Evolutionary conservation across 2,797 vertebrate genomes (phyloP), one percentile per base, ranked within the genome.

Genomic region (Oryzias sinensis): DNA sequence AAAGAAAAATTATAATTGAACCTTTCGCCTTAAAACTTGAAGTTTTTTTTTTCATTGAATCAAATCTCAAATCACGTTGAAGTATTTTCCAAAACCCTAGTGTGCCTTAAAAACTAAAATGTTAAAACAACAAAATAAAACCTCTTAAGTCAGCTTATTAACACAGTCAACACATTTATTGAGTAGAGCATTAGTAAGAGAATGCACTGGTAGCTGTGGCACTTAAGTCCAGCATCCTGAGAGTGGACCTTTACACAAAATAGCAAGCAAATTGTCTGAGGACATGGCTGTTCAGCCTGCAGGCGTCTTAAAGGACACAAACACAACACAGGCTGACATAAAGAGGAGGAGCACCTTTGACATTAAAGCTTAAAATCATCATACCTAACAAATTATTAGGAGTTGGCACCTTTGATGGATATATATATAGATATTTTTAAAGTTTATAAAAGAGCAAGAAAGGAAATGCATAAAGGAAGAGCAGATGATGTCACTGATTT

Each of bases 161-260:
- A 79, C 80, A 89, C 80, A 86, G 71, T 68, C 79, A 85, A 82
- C 76, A 89, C 77, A 71, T 90, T 90, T 89, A 89, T 90, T 89
- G 62, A 85, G 84, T 78, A 81, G 60, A 84, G 77, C 74, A 71
- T 81, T 71, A 68, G 73, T 9, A 33, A 65, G 58, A 86, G 53
- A 82, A 87, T 83, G 79, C 81, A 84, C 74, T 43, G 59, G 57
- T 77, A 71, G 68, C 79, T 85, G 81, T 64, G 69, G 83, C 80
- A 83, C 86, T 85, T 84, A 69, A 79, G 80, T 81, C 84, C 79
- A 65, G 56, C 61, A 80, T 80, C 83, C 84, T 82, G 80, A 84
- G 75, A 71, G 49, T 43, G 78, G 82, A 86, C 81, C 82, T 77
- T 83, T 64, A 76, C 76, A 81, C 65, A 56, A 76, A 29, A n/a